Evolutionary conservation across 2,888 invertebrate genomes (phyloP), one percentile per base, ranked within the genome.

Genomic region (Ophioninae sp.): DNA sequence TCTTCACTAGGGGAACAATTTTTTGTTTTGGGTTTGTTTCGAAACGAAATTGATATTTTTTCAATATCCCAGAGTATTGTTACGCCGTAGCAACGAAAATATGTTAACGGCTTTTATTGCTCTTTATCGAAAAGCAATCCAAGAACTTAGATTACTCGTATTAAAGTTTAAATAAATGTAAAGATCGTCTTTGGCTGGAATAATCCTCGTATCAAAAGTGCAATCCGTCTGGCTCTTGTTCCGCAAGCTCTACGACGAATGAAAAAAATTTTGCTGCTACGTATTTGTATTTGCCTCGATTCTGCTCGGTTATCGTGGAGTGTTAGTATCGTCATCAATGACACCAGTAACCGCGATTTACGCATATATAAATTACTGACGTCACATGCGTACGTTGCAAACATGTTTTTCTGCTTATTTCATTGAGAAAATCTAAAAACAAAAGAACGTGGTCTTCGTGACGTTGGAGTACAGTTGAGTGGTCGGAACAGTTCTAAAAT

Each of bases 261-360:
- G n/a, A 71, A 37, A 22, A 71, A 37, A 39, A 59, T 71, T 13
- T 39, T 20, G 22, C 22, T 10, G 59, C 22, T 20, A 7, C 59
- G 59, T 7, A 59, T 17, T 51, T 71, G 9, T 10, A 39, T 39
- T 9, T 23, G 10, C 6, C 30, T 10, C 30, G 13, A 51, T 30
- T 51, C 30, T 64, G 51, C 64, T 64, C n/a, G 37, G n/a, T n/a
- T 41, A 65, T 6, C 17, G 22, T 44, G 7, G 44, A 9, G 13
- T 20, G 44, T 22, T 74, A 30, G 63, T 44, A 44, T 67, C 39
- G 59, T 72, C 22, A 20, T 44, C 61, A 63, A 73, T 63, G 73
- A 61, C 41, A 13, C 20, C 9, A 23, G 10, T 13, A 8, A 63
- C n/a, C 63, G 41, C 23, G 44, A 44, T 74, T 64, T 56, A 10